These are phyloP conservation scores for Oophaga pumilio DNA, from an alignment of 2,113 vertebrate species.

Conservation along the genomic window DNA sequence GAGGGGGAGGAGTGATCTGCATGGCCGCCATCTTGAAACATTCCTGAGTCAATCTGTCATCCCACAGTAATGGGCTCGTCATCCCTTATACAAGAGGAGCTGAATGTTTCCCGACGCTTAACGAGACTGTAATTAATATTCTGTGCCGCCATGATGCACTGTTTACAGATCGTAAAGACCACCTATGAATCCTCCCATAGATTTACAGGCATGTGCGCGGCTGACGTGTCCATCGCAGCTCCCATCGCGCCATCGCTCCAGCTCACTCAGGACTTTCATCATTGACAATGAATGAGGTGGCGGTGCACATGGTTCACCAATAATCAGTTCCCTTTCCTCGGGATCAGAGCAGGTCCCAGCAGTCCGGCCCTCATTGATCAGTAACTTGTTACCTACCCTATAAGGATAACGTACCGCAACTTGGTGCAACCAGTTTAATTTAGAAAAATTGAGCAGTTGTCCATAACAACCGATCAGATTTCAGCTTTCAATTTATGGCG, in stretches of 20 bases:
- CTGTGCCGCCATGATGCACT: not conserved
- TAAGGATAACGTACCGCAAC: too few species aligned
- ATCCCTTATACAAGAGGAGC: slow-evolving; percentile 16
- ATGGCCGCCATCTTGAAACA: slow-evolving; percentile 1
- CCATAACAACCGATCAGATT: too few species aligned
- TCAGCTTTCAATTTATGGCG: too few species aligned
- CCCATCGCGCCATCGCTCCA: too few species aligned
- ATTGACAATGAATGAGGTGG: too few species aligned
- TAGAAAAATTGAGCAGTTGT: too few species aligned
- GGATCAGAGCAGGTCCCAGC: too few species aligned
- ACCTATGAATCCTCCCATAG: slow-evolving; percentile 6
- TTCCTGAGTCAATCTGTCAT: not conserved
- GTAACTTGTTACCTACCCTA: too few species aligned
- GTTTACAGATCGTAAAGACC: slow-evolving; percentile 31
- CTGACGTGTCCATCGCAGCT: slow-evolving; percentile 8
- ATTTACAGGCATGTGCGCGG: slow-evolving; percentile 18
- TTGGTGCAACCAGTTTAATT: too few species aligned
- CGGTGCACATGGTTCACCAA: too few species aligned
- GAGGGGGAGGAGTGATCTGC: not conserved
- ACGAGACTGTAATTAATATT: not conserved
- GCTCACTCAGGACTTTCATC: not conserved
- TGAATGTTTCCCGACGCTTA: not conserved
- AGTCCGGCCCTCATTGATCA: too few species aligned
- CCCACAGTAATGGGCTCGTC: not conserved
- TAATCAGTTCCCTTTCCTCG: too few species aligned